Percentiles rank a stretch among this genome's conserved stretches.
Conservation (phyloP, 2,888 invertebrate genomes). For the Pollenia amentaria region DNA sequence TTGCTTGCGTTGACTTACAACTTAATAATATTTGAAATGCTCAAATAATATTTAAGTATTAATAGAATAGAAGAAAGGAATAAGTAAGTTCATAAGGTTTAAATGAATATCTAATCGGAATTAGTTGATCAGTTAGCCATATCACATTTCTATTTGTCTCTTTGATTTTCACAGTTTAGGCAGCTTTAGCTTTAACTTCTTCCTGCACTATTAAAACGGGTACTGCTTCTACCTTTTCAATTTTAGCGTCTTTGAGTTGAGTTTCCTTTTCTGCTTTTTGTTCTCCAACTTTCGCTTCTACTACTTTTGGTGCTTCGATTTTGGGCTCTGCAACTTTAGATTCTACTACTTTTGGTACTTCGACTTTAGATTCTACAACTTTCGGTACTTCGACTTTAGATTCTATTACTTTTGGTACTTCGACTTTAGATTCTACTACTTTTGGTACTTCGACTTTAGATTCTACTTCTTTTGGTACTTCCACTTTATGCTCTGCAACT, state of each 20-base stretch:
- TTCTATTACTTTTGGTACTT: background rate
- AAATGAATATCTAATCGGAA: constrained; percentile 29
- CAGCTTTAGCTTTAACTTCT: constrained; percentile 11
- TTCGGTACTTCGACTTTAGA: background rate
- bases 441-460: background rate
- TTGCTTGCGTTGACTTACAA: constrained; percentile 2
- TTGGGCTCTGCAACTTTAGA: constrained; percentile 20
- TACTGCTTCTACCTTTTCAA: background rate
- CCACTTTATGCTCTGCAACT: constrained; percentile 1
- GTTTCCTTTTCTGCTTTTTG: background rate
- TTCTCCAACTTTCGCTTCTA: constrained; percentile 1
- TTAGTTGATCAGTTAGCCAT: constrained; percentile 38
- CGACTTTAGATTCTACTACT: background rate
- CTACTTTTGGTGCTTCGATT: background rate
- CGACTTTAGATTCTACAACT: background rate
- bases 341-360: background rate
- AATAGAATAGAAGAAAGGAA: background rate
- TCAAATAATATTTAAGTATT: constrained; percentile 3
- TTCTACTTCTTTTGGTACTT: background rate
- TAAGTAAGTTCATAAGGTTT: background rate
- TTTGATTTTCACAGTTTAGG: background rate
- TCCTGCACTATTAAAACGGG: background rate
- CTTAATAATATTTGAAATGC: constrained; percentile 16
- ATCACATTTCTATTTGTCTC: constrained; percentile 36
- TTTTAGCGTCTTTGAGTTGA: background rate